These are phyloP conservation scores for Eulithis prunata DNA, from an alignment of 2,888 invertebrate genomes.

Conservation along the genomic window DNA sequence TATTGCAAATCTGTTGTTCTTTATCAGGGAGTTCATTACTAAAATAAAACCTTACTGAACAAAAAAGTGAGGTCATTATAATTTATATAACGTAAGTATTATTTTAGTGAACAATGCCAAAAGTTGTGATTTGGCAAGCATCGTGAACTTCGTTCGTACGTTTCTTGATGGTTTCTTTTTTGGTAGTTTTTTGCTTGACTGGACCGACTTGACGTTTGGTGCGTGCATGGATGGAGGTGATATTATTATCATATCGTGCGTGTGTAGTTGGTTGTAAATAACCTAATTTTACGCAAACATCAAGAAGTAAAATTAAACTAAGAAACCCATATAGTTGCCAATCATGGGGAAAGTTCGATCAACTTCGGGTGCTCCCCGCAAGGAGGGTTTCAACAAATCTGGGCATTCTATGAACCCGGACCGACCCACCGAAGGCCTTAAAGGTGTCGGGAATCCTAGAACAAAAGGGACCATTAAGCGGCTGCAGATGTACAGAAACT, in stretches of 20 bases:
- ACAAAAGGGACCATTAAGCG: conserved; percentile 97
- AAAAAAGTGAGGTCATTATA: neutral
- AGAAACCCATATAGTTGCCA: neutral
- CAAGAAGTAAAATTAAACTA: conserved; percentile 19
- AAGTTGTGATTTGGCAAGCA: neutral
- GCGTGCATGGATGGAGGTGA: too few relatives aligned
- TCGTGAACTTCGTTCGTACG: conserved; percentile 23
- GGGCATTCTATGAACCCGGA: conserved; percentile 98
- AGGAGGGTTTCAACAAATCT: conserved; percentile 93
- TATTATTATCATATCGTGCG: conserved; percentile 12
- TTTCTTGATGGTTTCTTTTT: too few relatives aligned
- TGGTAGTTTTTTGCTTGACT: neutral
- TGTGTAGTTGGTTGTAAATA: conserved; percentile 14
- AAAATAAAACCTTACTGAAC: neutral
- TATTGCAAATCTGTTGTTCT: neutral
- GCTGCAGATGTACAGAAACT: conserved; percentile 99
- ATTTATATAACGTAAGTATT: neutral
- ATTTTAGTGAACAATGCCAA: neutral
- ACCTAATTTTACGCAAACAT: conserved; percentile 18
- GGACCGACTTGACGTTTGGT: conserved; percentile 5
- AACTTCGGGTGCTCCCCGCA: conserved; percentile 89
- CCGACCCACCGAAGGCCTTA: conserved; percentile 89
- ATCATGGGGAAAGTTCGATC: conserved; percentile 91
- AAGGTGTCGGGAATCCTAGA: conserved; percentile 93
- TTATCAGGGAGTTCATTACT: too few relatives aligned